Evolutionary conservation across 2,797 vertebrate genomes (phyloP).

Genomic region (Gastrophryne carolinensis): DNA sequence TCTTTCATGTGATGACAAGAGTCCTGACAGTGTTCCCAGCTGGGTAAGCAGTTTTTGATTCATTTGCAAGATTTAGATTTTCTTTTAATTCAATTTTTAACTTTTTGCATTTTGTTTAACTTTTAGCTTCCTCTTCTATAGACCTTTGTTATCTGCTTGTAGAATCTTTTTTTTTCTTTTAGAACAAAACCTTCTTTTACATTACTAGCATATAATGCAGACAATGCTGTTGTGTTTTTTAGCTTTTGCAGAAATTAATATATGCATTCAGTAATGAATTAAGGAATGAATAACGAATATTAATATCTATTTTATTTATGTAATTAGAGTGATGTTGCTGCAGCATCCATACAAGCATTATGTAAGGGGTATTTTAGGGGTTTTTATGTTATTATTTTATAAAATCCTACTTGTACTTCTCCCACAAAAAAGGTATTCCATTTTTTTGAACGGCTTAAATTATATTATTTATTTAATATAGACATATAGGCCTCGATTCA

Average conservation of each 20-base stretch:
- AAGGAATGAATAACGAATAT: too few species aligned
- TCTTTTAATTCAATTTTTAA: not conserved
- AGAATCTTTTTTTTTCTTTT: not conserved
- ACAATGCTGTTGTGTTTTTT: not conserved
- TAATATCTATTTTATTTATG: too few species aligned
- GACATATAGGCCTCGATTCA: too few species aligned
- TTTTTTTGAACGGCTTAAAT: too few species aligned
- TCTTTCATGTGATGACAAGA: slow-evolving; percentile 28
- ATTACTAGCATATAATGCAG: not conserved
- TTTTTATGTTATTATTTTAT: too few species aligned
- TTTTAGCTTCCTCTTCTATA: not conserved
- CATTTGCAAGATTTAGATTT: not conserved
- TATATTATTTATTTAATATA: too few species aligned
- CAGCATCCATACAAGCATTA: too few species aligned
- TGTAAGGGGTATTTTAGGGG: too few species aligned
- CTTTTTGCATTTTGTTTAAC: not conserved
- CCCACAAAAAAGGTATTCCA: too few species aligned
- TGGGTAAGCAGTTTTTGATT: slow-evolving; percentile 5
- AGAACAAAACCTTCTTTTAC: not conserved
- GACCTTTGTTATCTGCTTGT: not conserved
- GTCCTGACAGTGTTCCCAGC: not conserved
- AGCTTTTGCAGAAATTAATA: not conserved
- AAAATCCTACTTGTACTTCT: too few species aligned
- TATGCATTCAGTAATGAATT: too few species aligned
- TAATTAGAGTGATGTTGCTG: too few species aligned